These are phyloP conservation scores for Lissonota sp. DNA, from an alignment of 2,888 invertebrate species.

Conservation along the genomic window DNA sequence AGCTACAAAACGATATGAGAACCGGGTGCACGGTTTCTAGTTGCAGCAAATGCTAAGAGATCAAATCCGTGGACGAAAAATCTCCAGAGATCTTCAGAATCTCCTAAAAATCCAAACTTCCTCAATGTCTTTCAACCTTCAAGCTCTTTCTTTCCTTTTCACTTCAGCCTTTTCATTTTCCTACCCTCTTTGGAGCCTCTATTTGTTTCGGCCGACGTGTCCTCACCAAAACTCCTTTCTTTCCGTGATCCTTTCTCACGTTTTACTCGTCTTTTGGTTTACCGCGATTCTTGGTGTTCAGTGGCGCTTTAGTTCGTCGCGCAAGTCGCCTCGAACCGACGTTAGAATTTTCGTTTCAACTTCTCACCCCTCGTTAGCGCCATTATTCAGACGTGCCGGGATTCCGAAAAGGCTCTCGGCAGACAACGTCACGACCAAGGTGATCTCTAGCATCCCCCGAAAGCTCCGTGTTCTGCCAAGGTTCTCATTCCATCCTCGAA, in stretches of 20 bases:
- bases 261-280: constrained; percentile 20
- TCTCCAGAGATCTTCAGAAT: constrained; percentile 4
- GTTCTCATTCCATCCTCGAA: not conserved
- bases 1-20: too few species aligned
- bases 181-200: not conserved
- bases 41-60: too few species aligned
- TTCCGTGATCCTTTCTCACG: constrained; percentile 27
- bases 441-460: not conserved
- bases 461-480: too few species aligned
- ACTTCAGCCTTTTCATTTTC: not conserved
- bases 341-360: constrained; percentile 50
- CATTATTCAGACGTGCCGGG: constrained; percentile 60
- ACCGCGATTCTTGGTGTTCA: not conserved
- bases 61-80: not conserved
- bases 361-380: constrained; percentile 59
- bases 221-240: not conserved
- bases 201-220: not conserved
- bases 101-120: not conserved
- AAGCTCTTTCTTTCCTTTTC: constrained; percentile 7
- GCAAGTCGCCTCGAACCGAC: not conserved
- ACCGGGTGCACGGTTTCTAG: too few species aligned
- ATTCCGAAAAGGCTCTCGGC: constrained; percentile 44
- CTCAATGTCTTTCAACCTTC: constrained; percentile 13
- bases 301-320: not conserved
- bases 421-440: constrained; percentile 17